These are phyloP conservation scores for Poicephalus gulielmi DNA, from an alignment of 2,113 vertebrate genomes.

Conservation along the genomic window DNA sequence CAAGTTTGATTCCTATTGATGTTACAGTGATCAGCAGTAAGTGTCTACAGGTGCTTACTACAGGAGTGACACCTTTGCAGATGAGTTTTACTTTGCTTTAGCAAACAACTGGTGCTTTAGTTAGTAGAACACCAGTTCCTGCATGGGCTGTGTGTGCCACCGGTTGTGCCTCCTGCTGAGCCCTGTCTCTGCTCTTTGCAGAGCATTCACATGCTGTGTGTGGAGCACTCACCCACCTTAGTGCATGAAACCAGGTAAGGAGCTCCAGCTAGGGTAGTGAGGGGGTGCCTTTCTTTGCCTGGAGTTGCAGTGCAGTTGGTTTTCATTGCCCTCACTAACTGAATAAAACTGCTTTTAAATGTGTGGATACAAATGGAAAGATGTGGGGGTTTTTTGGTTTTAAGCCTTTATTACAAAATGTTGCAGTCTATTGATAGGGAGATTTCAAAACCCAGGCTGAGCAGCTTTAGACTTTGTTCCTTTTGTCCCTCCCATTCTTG, in stretches of 20 bases:
- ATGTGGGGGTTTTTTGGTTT: not conserved
- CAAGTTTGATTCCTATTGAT: not conserved
- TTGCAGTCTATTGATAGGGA: not conserved
- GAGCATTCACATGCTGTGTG: accelerated
- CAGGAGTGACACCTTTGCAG: not conserved
- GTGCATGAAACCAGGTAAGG: not conserved
- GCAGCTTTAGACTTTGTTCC: not conserved
- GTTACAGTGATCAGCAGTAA: not conserved
- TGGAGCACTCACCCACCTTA: not conserved
- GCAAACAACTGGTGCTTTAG: not conserved
- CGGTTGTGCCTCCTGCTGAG: not conserved
- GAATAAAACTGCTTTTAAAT: not conserved
- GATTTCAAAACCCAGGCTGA: not conserved
- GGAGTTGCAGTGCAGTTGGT: not conserved
- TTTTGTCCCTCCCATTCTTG: not conserved
- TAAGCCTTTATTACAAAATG: not conserved
- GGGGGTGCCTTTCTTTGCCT: not conserved
- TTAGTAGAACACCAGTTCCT: not conserved
- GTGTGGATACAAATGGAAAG: not conserved
- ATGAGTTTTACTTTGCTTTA: not conserved
- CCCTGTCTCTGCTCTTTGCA: not conserved
- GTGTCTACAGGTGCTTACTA: not conserved
- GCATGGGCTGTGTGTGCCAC: accelerated
- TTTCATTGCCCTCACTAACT: not conserved
- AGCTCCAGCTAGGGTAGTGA: not conserved